Base-by-base conservation (phyloP, 2,113 vertebrate genomes). In the Epinephelus lanceolatus region DNA sequence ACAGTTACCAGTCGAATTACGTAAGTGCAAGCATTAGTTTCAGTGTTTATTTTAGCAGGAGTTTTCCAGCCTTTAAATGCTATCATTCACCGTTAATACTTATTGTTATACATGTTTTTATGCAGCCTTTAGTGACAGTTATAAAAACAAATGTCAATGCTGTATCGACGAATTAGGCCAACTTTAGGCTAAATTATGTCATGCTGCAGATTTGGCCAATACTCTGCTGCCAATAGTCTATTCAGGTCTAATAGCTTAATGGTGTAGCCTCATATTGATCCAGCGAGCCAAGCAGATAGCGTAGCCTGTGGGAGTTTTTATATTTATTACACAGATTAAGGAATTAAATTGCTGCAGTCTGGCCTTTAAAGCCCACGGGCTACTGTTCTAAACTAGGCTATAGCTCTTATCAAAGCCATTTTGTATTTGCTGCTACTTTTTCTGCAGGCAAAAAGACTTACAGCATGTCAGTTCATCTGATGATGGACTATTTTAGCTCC, bases 301-400 rank as follows among this genome's bases (percentile, higher is more conserved):
- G 11, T 56, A 81, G 81, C 78, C 82, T 87, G 53, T 88, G 82
- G 85, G 78, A 71, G 56, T 84, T 89, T 88, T 92, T 89, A 83
- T 84, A 82, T 89, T 89, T 90, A 88, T 90, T 80, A 77, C 72
- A 74, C 71, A 89, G 83, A 91, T 92, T 91, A 88, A 88, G n/a
- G 81, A 93, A 89, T 88, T 83, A 89, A 77, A 85, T 84, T 73
- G 78, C 76, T 78, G 75, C 27, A 77, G 60, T 81, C 25, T 15
- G 17, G 72, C 85, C 68, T 78, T 75, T 53, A 78, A 51, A 85
- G 62, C 73, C 70, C 56, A 76, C 6, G 0, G 55, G 60, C 84
- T 81, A 37, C 59, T 79, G 42, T 83, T 85, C 68, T 65, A 78
- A 90, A 86, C 69, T 74, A 76, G 71, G 71, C 76, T 80, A 52